Conservation (phyloP, 1,140 invertebrate species). For the Lepidotrigona ventralis region DNA sequence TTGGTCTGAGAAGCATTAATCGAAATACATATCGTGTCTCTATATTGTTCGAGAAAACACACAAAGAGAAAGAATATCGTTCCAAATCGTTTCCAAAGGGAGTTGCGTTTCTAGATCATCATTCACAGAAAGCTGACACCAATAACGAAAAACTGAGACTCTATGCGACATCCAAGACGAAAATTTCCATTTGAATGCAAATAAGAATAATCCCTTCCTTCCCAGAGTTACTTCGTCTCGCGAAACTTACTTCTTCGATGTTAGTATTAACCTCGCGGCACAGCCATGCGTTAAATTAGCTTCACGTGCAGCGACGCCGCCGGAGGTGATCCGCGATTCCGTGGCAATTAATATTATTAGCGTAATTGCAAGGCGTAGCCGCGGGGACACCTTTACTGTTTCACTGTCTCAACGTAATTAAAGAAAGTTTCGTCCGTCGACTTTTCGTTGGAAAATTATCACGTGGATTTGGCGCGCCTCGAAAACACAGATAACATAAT, state of each 20-base stretch:
- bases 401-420: conserved; percentile 24
- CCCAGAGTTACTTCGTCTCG: too few species aligned
- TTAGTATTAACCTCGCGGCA: not conserved
- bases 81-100: too few species aligned
- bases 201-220: too few species aligned
- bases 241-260: not conserved
- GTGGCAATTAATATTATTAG: conserved; percentile 51
- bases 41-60: too few species aligned
- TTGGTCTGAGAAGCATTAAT: too few species aligned
- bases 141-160: too few species aligned
- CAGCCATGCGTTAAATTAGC: not conserved
- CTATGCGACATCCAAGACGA: too few species aligned
- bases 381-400: conserved; percentile 20
- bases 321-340: conserved; percentile 2
- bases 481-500: conserved; percentile 18
- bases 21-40: too few species aligned
- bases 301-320: not conserved
- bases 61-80: too few species aligned
- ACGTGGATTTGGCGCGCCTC: conserved; percentile 33
- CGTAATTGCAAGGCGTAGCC: conserved; percentile 40
- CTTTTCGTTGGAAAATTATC: conserved; percentile 25
- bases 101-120: too few species aligned
- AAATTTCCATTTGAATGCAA: too few species aligned
- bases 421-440: conserved; percentile 26
- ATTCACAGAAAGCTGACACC: too few species aligned